phyloP scores from a whole-genome alignment of 1,140 invertebrate species.

The Vanessa atalanta region DNA sequence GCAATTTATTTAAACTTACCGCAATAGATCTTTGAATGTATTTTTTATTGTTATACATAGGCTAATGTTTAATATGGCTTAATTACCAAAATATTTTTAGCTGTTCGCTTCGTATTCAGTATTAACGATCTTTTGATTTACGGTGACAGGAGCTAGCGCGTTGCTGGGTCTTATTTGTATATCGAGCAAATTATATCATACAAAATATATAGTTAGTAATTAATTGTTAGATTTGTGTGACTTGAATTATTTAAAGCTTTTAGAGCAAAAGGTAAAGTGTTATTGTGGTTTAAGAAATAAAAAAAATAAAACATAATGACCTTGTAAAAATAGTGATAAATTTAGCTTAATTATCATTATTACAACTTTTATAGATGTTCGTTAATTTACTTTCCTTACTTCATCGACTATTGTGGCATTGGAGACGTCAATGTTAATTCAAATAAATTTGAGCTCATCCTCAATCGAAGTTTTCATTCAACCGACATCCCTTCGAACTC shows the following conservation, averaged over 20 bases:
- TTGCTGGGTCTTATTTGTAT: constrained; percentile 76
- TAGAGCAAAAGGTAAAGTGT: constrained; percentile 77
- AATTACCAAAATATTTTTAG: constrained; percentile 77
- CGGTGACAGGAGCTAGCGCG: constrained; percentile 57
- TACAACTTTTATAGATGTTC: constrained; percentile 81
- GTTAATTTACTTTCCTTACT: constrained; percentile 79
- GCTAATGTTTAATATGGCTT: constrained; percentile 71
- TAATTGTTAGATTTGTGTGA: constrained; percentile 81
- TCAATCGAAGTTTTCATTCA: constrained; percentile 78
- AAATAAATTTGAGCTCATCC: constrained; percentile 80
- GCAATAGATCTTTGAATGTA: constrained; percentile 64
- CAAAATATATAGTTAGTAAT: constrained; percentile 79
- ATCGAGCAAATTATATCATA: constrained; percentile 78
- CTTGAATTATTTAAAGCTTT: constrained; percentile 80
- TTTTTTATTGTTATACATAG: constrained; percentile 72
- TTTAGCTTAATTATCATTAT: constrained; percentile 80
- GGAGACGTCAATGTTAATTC: constrained; percentile 80
- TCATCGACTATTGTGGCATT: constrained; percentile 79
- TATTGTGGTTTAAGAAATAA: constrained; percentile 76
- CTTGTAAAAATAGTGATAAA: constrained; percentile 80
- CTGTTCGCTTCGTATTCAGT: constrained; percentile 75
- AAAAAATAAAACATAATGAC: constrained; percentile 76
- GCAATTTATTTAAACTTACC: constrained; percentile 66
- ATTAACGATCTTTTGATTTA: constrained; percentile 70
- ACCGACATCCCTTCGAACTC: constrained; percentile 56